Evolutionary conservation across 2,113 vertebrate genomes (phyloP), one percentile per base, ranked within the genome.

Genomic region (Sapayoa aenigma): DNA sequence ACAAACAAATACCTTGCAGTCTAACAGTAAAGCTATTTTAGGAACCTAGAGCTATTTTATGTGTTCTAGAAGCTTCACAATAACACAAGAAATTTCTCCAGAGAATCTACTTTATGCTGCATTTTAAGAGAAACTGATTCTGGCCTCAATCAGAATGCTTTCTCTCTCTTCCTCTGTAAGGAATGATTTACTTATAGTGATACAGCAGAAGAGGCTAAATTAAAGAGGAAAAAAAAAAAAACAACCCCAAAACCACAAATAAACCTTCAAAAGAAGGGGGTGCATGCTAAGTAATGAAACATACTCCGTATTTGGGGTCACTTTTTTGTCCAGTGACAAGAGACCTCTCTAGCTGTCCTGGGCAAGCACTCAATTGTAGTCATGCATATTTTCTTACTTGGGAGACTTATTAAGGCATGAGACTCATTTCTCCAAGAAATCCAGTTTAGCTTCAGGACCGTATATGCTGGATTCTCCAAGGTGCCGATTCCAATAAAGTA

Each of bases 21-120:
- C 75, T 83, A 59, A 83, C 75, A 83, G 55, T 15, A 89, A 52
- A 79, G 53, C 62, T 96, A 91, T 94, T 95, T 56, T 82, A 27
- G 58, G 66, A 95, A 73, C 22, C 9, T 33, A 44, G 56, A 71
- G 80, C 56, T 77, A 56, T 49, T 56, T 9, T 6, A 68, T 37
- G 67, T 89, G 39, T 89, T 95, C 92, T 91, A 87, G 87, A 94
- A 93, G 71, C 62, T 79, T 93, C 78, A 84, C 56, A 84, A 24
- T n/a, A 84, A 53, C 6, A 4, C 7, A 84, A 39, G 18, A 89
- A 55, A 90, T 55, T 68, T 96, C 65, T 92, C 47, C 33, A 78
- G 73, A 93, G 73, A 67, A 37, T 31, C 13, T 37, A 23, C 28
- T 92, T 85, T 42, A 71, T n/a, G 41, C 21, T 44, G 20, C 47